Evolutionary conservation across 2,888 invertebrate species (phyloP), one percentile per base, ranked within the genome.

Genomic region (Zele albiditarsus): DNA sequence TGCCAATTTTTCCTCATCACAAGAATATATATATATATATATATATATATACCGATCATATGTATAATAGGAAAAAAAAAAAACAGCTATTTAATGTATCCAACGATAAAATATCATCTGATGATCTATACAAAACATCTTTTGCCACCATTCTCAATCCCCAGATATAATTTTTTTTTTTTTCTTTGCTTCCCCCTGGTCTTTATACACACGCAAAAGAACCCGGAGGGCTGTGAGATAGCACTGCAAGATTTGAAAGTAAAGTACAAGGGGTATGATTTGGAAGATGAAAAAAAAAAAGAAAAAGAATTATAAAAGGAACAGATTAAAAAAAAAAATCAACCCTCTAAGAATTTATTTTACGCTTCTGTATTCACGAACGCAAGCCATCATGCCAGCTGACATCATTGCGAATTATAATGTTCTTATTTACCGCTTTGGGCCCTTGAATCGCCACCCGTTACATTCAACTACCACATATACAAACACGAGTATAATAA

Each of bases 301-400:
- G 16, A n/a, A 46, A 2, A 69, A 68, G 20, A 71, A 57, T 65
- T n/a, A n/a, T n/a, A n/a, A n/a, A n/a, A n/a, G 71, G 31, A 53
- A 28, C 53, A 31, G 31, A 31, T 60, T 60, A 27, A 28, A 74
- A 76, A 77, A 80, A 73, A 31, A 46, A 46, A 46, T 46, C 75
- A 73, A 60, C 75, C 73, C 78, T 71, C 65, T 57, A 72, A 16
- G n/a, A 46, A 46, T 46, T 27, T 67, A 60, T 70, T 63, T 38
- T 38, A 12, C 12, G 76, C 69, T 57, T 76, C 60, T 66, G 60
- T 66, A 63, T 27, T 60, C 6, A 53, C 72, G 73, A 31, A 75
- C 38, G 38, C 28, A 73, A 73, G 67, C 73, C 80, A 82, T 82
- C 83, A 82, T 78, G 80, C 82, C 78, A 83, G 78, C 78, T 80